Evolutionary conservation across 2,113 vertebrate species (phyloP).

Genomic region (Dicentrarchus labrax): DNA sequence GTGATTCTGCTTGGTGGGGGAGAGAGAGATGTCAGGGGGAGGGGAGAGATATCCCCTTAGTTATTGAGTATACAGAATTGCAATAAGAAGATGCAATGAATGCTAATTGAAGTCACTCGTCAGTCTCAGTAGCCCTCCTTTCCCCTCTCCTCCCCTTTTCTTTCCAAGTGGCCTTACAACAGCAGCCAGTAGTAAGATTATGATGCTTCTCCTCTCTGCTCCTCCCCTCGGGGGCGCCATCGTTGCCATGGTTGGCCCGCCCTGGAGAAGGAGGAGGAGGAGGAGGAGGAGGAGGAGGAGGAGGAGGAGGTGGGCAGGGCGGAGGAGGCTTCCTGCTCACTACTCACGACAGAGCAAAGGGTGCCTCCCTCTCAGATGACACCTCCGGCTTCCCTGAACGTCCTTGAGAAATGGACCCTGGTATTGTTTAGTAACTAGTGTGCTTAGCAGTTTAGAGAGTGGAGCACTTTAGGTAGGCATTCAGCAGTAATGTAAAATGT

Average conservation of each 20-base stretch:
- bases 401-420: slow-evolving; percentile 73
- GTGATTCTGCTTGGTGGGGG: slow-evolving; percentile 63
- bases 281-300: slow-evolving; percentile 54
- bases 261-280: slow-evolving; percentile 56
- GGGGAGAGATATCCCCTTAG: slow-evolving; percentile 57
- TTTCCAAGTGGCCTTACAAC: slow-evolving; percentile 68
- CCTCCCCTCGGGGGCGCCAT: slow-evolving; percentile 78
- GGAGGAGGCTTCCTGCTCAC: slow-evolving; percentile 65
- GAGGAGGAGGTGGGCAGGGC: slow-evolving; percentile 42
- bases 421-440: slow-evolving; percentile 41
- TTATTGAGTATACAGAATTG: slow-evolving; percentile 68
- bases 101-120: slow-evolving; percentile 78
- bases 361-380: slow-evolving; percentile 66
- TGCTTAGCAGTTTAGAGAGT: slow-evolving; percentile 21
- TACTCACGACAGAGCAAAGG: slow-evolving; percentile 68
- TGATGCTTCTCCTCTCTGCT: slow-evolving; percentile 72
- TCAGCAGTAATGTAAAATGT: slow-evolving; percentile 32
- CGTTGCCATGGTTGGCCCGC: slow-evolving; percentile 80
- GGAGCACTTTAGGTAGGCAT: slow-evolving; percentile 7
- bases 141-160: slow-evolving; percentile 56
- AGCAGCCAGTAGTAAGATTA: slow-evolving; percentile 78
- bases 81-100: slow-evolving; percentile 75
- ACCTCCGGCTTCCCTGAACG: slow-evolving; percentile 54
- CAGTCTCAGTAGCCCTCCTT: slow-evolving; percentile 47
- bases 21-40: slow-evolving; percentile 47